Evolutionary conservation across 2,797 vertebrate species (phyloP).

Genomic region (Alfaro cultratus): DNA sequence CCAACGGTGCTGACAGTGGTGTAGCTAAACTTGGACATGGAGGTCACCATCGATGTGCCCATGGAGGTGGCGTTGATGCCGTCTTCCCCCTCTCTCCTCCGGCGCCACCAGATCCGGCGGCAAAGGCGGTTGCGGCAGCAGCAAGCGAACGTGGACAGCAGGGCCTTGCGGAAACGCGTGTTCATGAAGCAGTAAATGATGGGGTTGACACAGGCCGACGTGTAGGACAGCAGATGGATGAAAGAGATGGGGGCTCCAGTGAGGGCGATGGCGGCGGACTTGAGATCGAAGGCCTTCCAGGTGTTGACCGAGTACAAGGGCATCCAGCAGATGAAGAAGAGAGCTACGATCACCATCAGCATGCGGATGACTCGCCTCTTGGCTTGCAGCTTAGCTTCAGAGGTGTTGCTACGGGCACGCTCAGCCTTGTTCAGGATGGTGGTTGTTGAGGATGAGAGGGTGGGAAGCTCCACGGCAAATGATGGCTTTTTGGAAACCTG

Average conservation of each 20-base stretch:
- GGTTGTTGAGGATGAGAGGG: conserved; percentile 61
- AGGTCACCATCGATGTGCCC: conserved; percentile 75
- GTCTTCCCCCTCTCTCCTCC: conserved; percentile 65
- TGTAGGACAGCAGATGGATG: conserved; percentile 93
- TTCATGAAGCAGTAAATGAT: conserved; percentile 99
- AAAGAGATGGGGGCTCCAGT: conserved; percentile 92
- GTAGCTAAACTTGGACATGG: conserved; percentile 91
- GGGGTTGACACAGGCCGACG: conserved; percentile 91
- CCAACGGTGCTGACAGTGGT: conserved; percentile 91
- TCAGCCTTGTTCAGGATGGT: conserved; percentile 61
- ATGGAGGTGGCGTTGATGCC: conserved; percentile 63
- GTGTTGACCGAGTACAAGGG: conserved; percentile 91
- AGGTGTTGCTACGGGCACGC: conserved; percentile 81
- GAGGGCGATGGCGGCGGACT: conserved; percentile 79
- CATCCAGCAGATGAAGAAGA: conserved; percentile 97
- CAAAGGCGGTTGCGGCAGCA: conserved; percentile 71
- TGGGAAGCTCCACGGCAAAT: conserved; percentile 83
- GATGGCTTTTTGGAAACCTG: conserved; percentile 82
- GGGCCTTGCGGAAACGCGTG: conserved; percentile 90
- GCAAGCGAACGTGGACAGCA: conserved; percentile 83
- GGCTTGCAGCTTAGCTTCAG: conserved; percentile 88
- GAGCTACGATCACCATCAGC: conserved; percentile 91
- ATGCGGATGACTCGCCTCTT: conserved; percentile 93
- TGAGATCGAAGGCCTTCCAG: conserved; percentile 88
- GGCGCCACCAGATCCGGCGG: conserved; percentile 52